Evolutionary conservation across 2,113 vertebrate genomes (phyloP).

Genomic region (rabbit (Oryctolagus cuniculus)): mOryCun1.1 NC_091434.1:15828501-15829000

Average conservation of each 20-base stretch:
- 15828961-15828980: too few species aligned
- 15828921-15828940: not conserved
- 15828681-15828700: not conserved
- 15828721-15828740: not conserved
- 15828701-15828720: too few species aligned
- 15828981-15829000: too few species aligned
- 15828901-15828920: not conserved
- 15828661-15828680: not conserved
- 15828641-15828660: not conserved
- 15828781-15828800: not conserved
- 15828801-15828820: not conserved
- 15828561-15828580: not conserved
- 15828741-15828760: not conserved
- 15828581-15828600: not conserved
- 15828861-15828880: not conserved
- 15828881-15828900: not conserved
- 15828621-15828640: not conserved
- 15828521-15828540: too few species aligned
- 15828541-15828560: too few species aligned
- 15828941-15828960: too few species aligned
- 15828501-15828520: too few species aligned
- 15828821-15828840: not conserved
- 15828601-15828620: conserved; percentile 33
- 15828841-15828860: not conserved
- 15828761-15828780: not conserved